Percentiles rank a stretch among this genome's conserved stretches.
phyloP scores from a whole-genome alignment of 2,888 invertebrate species.

The Xanthia icteritia region DNA sequence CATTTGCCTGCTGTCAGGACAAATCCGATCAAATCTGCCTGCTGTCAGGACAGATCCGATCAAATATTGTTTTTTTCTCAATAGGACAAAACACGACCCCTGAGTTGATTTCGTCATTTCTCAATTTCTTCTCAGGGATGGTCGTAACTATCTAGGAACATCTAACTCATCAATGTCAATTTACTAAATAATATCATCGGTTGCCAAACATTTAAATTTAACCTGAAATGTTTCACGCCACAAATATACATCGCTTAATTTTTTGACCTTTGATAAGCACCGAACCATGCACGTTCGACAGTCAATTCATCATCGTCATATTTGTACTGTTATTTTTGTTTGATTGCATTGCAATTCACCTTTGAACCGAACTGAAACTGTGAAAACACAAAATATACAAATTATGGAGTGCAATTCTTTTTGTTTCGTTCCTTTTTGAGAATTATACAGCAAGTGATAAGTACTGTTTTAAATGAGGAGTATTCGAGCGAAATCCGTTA shows the following conservation, averaged over 20 bases:
- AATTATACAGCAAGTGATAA: not conserved
- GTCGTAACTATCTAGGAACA: not conserved
- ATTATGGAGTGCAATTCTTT: too few species aligned
- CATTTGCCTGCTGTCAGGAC: not conserved
- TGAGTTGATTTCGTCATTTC: not conserved
- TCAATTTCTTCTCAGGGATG: not conserved
- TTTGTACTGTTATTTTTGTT: not conserved
- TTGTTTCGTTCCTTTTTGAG: not conserved
- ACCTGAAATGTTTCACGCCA: not conserved
- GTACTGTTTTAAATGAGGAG: not conserved
- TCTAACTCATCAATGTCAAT: not conserved
- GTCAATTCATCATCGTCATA: not conserved
- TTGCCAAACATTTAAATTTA: not conserved
- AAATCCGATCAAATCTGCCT: not conserved
- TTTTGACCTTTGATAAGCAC: not conserved
- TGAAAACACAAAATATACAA: not conserved
- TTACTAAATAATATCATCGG: not conserved
- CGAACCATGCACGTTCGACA: not conserved
- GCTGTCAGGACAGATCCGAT: too few species aligned
- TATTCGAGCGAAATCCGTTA: not conserved
- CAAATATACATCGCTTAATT: not conserved
- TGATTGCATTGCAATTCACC: conserved; percentile 11
- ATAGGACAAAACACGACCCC: not conserved
- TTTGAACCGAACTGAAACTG: not conserved
- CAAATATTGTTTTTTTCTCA: not conserved